phyloP scores from a whole-genome alignment of 2,113 vertebrate genomes.

The Protobothrops flavoviridis region DNA sequence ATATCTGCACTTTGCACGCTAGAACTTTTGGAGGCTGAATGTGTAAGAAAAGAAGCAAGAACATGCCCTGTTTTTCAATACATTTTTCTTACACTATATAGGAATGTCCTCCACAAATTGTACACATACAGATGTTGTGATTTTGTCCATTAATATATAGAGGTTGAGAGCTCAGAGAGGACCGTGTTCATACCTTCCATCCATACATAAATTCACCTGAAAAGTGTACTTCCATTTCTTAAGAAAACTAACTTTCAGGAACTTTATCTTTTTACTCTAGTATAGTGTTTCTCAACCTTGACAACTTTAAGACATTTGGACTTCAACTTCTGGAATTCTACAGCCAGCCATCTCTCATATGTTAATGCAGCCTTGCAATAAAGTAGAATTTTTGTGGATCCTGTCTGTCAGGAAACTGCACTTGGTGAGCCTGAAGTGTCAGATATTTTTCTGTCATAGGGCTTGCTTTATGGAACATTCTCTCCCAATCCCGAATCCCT shows the following conservation, averaged over 20 bases:
- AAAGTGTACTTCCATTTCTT: background rate
- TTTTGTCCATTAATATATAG: background rate
- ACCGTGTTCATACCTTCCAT: background rate
- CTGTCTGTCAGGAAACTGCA: too few species aligned
- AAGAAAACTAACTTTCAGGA: background rate
- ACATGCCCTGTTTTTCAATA: background rate
- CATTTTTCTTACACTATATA: background rate
- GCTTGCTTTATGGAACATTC: too few species aligned
- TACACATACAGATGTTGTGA: background rate
- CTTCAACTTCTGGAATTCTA: too few species aligned
- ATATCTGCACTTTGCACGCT: background rate
- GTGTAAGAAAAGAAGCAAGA: background rate
- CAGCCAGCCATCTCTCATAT: too few species aligned
- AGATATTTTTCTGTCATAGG: too few species aligned
- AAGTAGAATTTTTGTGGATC: too few species aligned
- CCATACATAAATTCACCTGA: background rate
- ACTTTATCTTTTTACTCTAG: background rate
- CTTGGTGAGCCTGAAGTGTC: too few species aligned
- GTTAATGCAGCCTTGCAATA: too few species aligned
- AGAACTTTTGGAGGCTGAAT: background rate
- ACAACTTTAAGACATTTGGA: too few species aligned
- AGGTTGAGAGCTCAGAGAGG: background rate
- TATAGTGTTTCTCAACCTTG: background rate
- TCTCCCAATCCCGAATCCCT: too few species aligned
- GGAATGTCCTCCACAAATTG: background rate